Conservation (phyloP, 1,140 invertebrate species). For the Drosophila saltans region DNA sequence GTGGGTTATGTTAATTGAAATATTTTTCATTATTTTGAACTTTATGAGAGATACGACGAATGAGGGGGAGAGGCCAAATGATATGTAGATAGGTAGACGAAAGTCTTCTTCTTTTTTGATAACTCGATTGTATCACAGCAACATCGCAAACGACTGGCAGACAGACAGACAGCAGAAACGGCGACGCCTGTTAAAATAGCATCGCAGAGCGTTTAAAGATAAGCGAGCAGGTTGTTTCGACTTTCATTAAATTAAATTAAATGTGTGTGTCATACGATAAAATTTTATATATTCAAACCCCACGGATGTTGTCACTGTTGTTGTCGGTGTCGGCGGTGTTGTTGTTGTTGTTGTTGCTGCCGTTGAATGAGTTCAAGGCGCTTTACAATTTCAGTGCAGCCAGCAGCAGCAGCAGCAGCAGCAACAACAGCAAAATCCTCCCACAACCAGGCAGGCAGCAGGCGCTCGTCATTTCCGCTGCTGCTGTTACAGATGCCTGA, state of each 20-base stretch:
- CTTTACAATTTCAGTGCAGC: constrained; percentile 42
- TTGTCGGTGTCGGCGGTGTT: neutral
- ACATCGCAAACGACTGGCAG: neutral
- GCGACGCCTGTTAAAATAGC: constrained; percentile 10
- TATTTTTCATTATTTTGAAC: constrained; percentile 11
- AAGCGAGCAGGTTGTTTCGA: constrained; percentile 53
- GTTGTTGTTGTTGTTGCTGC: constrained; percentile 9
- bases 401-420: too few species aligned
- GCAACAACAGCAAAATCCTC: constrained; percentile 35
- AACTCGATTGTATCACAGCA: constrained; percentile 12
- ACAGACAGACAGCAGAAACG: neutral
- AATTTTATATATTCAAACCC: constrained; percentile 51
- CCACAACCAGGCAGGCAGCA: constrained; percentile 22
- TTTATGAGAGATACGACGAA: neutral
- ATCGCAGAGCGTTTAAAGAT: constrained; percentile 52
- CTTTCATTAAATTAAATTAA: constrained; percentile 60
- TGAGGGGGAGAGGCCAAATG: too few species aligned
- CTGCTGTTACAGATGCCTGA: constrained; percentile 9
- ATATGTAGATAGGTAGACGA: neutral
- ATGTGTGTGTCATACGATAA: constrained; percentile 57
- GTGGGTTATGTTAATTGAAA: constrained; percentile 6
- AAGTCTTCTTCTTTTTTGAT: constrained; percentile 5
- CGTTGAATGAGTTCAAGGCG: constrained; percentile 43
- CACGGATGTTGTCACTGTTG: neutral
- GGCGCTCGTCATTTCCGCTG: constrained; percentile 51